These are phyloP conservation scores for Nysson spinosus DNA, from an alignment of 2,888 invertebrate species.

Conservation along the genomic window DNA sequence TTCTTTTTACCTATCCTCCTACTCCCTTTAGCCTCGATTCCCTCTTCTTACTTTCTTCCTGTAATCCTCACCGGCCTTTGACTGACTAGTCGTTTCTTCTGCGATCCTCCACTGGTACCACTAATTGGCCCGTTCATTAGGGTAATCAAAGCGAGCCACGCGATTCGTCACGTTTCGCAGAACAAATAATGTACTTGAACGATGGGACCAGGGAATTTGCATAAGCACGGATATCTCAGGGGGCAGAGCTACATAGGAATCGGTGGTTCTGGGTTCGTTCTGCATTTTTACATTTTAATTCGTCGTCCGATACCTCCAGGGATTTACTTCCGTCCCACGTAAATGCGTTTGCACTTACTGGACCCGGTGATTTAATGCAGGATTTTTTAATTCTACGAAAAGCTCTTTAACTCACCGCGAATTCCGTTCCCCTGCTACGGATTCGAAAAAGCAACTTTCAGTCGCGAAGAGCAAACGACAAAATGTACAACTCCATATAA, in stretches of 20 bases:
- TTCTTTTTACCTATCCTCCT: neutral
- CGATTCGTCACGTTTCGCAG: constrained; percentile 63
- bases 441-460: constrained; percentile 13
- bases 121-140: constrained; percentile 72
- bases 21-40: neutral
- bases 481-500: too few species aligned
- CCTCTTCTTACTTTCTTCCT: neutral
- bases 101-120: constrained; percentile 8
- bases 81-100: too few species aligned
- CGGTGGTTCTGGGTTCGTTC: constrained; percentile 20
- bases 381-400: constrained; percentile 26
- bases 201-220: constrained; percentile 30
- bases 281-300: constrained; percentile 46
- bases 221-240: constrained; percentile 39
- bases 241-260: constrained; percentile 11
- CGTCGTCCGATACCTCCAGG: constrained; percentile 18
- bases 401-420: constrained; percentile 9
- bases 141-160: constrained; percentile 65
- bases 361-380: constrained; percentile 4
- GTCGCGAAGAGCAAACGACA: too few species aligned
- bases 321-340: constrained; percentile 15
- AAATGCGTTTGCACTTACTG: neutral
- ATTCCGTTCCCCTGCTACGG: constrained; percentile 10
- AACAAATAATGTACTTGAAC: constrained; percentile 49
- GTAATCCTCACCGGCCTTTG: too few species aligned